These are phyloP conservation scores for Eulemur rubriventer DNA, from an alignment of 2,797 vertebrate species.

Conservation along the genomic window DNA sequence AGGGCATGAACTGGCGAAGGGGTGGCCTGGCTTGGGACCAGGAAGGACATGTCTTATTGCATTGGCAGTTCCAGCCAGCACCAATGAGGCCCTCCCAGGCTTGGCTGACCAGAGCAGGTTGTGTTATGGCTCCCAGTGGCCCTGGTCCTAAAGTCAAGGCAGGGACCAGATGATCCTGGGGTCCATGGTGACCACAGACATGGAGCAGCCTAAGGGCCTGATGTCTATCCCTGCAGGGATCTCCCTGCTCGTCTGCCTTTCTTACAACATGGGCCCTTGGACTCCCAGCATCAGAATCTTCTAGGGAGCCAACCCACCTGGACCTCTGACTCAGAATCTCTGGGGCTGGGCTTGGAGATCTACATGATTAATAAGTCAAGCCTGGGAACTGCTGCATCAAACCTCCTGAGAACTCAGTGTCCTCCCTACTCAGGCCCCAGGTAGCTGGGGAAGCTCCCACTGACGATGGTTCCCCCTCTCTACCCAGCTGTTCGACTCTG, in stretches of 20 bases:
- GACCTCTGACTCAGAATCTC: background rate
- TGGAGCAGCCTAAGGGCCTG: background rate
- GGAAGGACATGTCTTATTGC: background rate
- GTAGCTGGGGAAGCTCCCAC: background rate
- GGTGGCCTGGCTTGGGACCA: background rate
- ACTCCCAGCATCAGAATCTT: background rate
- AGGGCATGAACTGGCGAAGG: background rate
- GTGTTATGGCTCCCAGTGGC: background rate
- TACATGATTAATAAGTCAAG: background rate
- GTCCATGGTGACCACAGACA: background rate
- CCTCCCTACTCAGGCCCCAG: background rate
- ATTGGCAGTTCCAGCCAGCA: background rate
- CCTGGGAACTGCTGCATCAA: background rate
- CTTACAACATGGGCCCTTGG: background rate
- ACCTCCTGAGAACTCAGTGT: background rate
- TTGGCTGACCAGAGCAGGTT: background rate
- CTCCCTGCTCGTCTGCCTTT: background rate
- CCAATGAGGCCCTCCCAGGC: too few relatives aligned
- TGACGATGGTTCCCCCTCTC: background rate
- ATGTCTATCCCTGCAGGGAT: background rate
- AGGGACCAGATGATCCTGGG: background rate
- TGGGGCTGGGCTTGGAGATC: background rate
- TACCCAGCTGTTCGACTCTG: background rate
- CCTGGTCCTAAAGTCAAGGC: background rate
- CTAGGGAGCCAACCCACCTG: background rate